Percentiles rank a stretch among this genome's conserved stretches.
Evolutionary conservation across 2,113 vertebrate species (phyloP).

Genomic region (Excalfactoria chinensis): DNA sequence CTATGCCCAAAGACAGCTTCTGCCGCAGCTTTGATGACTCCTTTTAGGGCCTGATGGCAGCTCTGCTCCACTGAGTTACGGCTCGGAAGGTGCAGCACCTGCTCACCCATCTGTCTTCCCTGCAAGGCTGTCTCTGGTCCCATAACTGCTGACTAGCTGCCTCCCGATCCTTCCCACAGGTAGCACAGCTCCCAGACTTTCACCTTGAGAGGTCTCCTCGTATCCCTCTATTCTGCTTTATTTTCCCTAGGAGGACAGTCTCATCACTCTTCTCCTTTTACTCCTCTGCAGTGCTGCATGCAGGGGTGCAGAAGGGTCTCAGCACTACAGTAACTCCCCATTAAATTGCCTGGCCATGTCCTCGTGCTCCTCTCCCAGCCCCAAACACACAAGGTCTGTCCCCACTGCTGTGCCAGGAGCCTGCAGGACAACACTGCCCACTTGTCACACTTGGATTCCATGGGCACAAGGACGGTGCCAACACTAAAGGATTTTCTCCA

Average conservation of each 20-base stretch:
- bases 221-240: neutral
- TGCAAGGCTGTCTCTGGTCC: neutral
- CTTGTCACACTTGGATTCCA: neutral
- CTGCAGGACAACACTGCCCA: neutral
- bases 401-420: neutral
- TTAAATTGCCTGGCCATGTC: neutral
- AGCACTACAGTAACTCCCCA: neutral
- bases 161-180: neutral
- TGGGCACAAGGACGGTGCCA: too few species aligned
- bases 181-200: conserved; percentile 32
- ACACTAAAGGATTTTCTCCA: neutral
- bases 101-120: conserved; percentile 63
- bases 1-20: neutral
- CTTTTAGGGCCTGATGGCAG: conserved; percentile 57
- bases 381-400: neutral
- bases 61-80: conserved; percentile 37
- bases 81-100: conserved; percentile 47
- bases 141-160: neutral
- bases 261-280: neutral
- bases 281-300: fast-evolving
- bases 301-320: neutral
- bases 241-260: neutral
- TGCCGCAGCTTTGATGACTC: conserved; percentile 48
- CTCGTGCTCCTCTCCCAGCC: neutral
- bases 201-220: conserved; percentile 1